Evolutionary conservation across 2,113 vertebrate species (phyloP), one percentile per base, ranked within the genome.

Genomic region (Monarcha castaneiventris): DNA sequence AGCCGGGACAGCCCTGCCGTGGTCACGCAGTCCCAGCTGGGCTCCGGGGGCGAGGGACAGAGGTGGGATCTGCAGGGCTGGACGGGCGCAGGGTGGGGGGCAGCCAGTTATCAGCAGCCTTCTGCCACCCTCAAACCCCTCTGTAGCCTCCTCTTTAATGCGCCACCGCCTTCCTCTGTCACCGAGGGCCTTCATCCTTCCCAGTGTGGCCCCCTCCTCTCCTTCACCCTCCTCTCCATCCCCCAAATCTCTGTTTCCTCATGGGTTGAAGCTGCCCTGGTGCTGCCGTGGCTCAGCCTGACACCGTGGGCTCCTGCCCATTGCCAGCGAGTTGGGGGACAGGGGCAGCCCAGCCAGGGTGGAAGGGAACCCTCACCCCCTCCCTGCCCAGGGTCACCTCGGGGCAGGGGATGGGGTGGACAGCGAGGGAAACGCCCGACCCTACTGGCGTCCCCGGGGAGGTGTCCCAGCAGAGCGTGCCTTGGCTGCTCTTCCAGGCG

Each of bases 231-330:
- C 25, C 51, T 62, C 79, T 75, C 25, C n/a, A 30, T 54, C 19
- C 23, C 56, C 17, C 25, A 32, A 5, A 76, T 30, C 4, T 4
- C 76, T 9, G 18, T 22, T 22, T n/a, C 9, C 23, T 58, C 17
- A 0, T 2, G n/a, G 6, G 35, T 1, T 7, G 11, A 29, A 55
- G 55, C 48, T 63, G 51, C 33, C n/a, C 26, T 21, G 3, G 17
- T 44, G 61, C 63, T 22, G 37, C 30, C 0, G 0, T 8, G 6
- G 29, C 68, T 85, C 22, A 16, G 16, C 39, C 48, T 0, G 0
- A 7, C 1, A 7, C 69, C 1, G 1, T 2, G 19, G 26, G 37
- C 35, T 52, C 37, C 81, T 67, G 52, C 32, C 6, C 3, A 1
- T 29, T 37, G 25, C 15, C 2, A 5, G 17, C 1, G 13, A 63